Evolutionary conservation across 2,888 invertebrate genomes (phyloP), one percentile per base, ranked within the genome.

Genomic region (Hesperia comma): DNA sequence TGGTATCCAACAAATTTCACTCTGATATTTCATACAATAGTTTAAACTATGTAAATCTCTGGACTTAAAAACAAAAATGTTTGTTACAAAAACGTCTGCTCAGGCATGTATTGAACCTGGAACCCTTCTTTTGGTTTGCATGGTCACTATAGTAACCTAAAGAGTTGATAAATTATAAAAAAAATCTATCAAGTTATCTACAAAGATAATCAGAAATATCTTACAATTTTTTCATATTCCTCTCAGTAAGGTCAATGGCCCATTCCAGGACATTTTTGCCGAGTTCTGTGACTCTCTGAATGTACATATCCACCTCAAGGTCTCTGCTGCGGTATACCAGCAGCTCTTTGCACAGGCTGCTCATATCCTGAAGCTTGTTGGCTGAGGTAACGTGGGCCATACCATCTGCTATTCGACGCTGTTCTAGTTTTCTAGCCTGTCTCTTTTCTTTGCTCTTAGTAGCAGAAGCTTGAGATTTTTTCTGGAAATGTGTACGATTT

Each of bases 161-260:
- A 33, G 33, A 8, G 33, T 33, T 33, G 6, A 8, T 7, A 33
- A 6, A 8, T 33, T 33, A 33, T 8, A 33, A 8, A 33, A 33
- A 33, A 4, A 8, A 33, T 33, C 33, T 33, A 33, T 8, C 32
- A n/a, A 33, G 33, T 1, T 33, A 33, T 6, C 33, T 8, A 33
- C 7, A 33, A 33, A 5, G 7, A 1, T 8, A 37, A 37, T 37
- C 37, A 8, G 10, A 37, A 46, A 46, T 17, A 61, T 71, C 94
- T 93, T 94, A 97, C 95, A 96, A 88, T 69, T 90, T 80, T 84
- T 95, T 95, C 97, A 97, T 97, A 84, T 98, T 98, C 71, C 93
- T 93, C 81, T 96, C 95, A 69, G 96, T 95, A 32, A 98, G 92
- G 76, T 95, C 93, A 77, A 96, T 95, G 55, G 95, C 94, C 96